Evolutionary conservation across 2,113 vertebrate genomes (phyloP), one percentile per base, ranked within the genome.

Genomic region (Atherinomorus stipes): DNA sequence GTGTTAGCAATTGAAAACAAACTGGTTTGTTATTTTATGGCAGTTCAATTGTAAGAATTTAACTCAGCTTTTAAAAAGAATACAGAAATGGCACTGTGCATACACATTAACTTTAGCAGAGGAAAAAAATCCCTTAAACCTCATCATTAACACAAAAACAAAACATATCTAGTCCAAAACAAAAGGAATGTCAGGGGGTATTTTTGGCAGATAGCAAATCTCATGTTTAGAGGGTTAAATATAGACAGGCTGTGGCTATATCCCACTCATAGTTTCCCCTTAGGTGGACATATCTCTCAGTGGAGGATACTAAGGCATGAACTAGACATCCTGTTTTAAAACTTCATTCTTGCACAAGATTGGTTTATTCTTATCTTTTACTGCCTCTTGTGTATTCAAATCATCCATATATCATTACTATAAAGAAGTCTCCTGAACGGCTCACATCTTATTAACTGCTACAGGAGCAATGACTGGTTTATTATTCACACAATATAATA

Each of bases 191-290:
- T 50, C 47, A 34, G n/a, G 23, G 7, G 54, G 16, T 75, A 66
- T 52, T 60, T 47, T 72, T 62, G 64, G 73, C 64, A 59, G 52
- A 62, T 63, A 21, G 38, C 23, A 3, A 42, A 4, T 51, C 31
- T 9, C 52, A 37, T 59, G 45, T 56, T 64, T 70, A 23, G 13
- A 22, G 44, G 56, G 56, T 59, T 67, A 60, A 75, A 67, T 45
- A 65, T 45, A 26, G 12, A 11, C n/a, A 40, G 16, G 26, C 44
- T 70, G 28, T 65, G 42, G 28, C 62, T 57, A 22, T 19, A 45
- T 66, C 45, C 10, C 18, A 28, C 0, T 72, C 38, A 6, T 44
- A 21, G 25, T 64, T 16, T 18, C 38, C 11, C 10, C 28, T 40
- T 54, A 11, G 28, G 47, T 44, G 34, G 12, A 23, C 19, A 44